Base-by-base conservation (phyloP, 1,140 invertebrate species). In the Chironomus tepperi region DNA sequence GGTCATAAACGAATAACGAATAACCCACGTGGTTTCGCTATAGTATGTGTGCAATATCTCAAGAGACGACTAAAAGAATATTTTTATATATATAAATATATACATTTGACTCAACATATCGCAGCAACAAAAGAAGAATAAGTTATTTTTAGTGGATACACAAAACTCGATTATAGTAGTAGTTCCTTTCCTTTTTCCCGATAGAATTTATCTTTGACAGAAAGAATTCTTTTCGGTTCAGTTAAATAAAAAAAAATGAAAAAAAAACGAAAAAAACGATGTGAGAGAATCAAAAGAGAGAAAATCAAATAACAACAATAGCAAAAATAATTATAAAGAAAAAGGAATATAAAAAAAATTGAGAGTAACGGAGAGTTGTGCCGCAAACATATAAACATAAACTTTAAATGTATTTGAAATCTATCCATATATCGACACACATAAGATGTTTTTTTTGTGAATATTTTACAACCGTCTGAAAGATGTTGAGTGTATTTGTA, bases 311-410 rank as follows among this genome's bases (percentile, higher is more conserved):
- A n/a, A 70, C 16, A 70, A n/a, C 9, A 57, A 10, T 57, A 12
- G 47, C 16, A 21, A 70, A 67, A 67, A 70, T 70, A 70, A 18
- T 70, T 70, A 7, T 7, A 70, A 18, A 70, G 65, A 70, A 16
- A 18, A 70, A 70, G 8, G 65, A 57, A n/a, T n/a, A n/a, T n/a
- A n/a, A n/a, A n/a, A n/a, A n/a, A n/a, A n/a, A 57, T 57, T 57
- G 47, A 57, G 47, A 57, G 47, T n/a, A 47, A 47, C 8, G 15
- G 43, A 47, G n/a, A 57, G 47, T n/a, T 12, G n/a, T 57, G 47
- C 47, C 47, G 47, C 47, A 57, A 57, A 57, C 47, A 57, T 57
- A 57, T 57, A 57, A 57, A 57, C 47, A 57, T 57, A 57, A 57
- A n/a, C 5, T 57, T 57, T 57, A 5, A 57, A 57, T 57, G 47